phyloP scores from a whole-genome alignment of 1,140 invertebrate genomes.

The Ylistrum balloti region DNA sequence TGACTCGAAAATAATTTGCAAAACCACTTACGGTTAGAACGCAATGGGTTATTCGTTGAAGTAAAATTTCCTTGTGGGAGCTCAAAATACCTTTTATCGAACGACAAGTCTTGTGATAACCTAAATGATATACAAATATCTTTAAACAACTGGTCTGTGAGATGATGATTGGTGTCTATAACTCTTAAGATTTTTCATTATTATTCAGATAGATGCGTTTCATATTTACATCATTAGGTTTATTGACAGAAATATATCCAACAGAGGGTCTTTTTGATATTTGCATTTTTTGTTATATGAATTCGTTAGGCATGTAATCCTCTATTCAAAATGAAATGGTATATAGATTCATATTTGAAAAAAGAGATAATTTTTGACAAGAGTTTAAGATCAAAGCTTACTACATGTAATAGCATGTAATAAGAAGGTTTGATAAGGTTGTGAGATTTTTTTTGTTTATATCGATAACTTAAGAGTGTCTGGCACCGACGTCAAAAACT shows the following conservation, averaged over 20 bases:
- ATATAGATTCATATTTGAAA: neutral
- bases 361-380: neutral
- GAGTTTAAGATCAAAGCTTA: constrained; percentile 19
- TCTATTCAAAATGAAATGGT: constrained; percentile 35
- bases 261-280: neutral
- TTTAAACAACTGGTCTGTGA: neutral
- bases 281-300: neutral
- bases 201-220: neutral
- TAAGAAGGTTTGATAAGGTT: neutral
- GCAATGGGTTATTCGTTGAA: neutral
- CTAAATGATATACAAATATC: neutral
- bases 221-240: constrained; percentile 1
- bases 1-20: constrained; percentile 2
- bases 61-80: neutral
- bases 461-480: neutral
- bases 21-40: neutral
- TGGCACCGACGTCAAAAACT: neutral
- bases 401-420: neutral
- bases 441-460: neutral
- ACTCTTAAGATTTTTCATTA: neutral
- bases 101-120: neutral
- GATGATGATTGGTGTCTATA: neutral
- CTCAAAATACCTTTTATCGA: constrained; percentile 33
- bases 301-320: neutral
- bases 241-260: neutral